These are phyloP conservation scores for Abrostola tripartita DNA, from an alignment of 2,888 invertebrate genomes.

Conservation along the genomic window DNA sequence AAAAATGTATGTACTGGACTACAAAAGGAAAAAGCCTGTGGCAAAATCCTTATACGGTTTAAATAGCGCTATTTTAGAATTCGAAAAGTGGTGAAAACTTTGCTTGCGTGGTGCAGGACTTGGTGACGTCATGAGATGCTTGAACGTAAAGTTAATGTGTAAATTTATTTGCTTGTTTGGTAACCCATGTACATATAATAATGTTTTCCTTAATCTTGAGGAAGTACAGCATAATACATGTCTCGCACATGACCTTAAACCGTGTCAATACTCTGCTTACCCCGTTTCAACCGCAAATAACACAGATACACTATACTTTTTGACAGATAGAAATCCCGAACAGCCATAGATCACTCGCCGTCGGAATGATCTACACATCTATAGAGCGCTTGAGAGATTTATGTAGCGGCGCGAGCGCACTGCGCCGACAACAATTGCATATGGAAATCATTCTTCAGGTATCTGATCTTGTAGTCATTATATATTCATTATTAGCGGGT, in stretches of 20 bases:
- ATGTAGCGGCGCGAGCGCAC: slow-evolving; percentile 43
- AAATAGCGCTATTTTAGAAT: too few relatives aligned
- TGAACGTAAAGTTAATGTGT: too few relatives aligned
- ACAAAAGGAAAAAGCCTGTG: too few relatives aligned
- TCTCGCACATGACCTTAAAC: slow-evolving; percentile 23
- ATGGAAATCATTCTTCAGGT: slow-evolving; percentile 43
- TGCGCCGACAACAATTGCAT: slow-evolving; percentile 50
- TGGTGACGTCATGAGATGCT: too few relatives aligned
- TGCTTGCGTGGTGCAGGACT: too few relatives aligned
- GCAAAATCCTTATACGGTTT: too few relatives aligned
- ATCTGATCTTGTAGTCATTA: slow-evolving; percentile 40
- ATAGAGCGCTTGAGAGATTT: slow-evolving; percentile 57
- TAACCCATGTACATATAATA: too few relatives aligned
- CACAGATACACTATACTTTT: slow-evolving; percentile 39
- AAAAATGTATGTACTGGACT: too few relatives aligned
- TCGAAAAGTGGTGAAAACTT: too few relatives aligned
- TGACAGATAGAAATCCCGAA: slow-evolving; percentile 64
- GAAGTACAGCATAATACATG: background rate
- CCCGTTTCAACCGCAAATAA: slow-evolving; percentile 39
- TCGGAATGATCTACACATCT: slow-evolving; percentile 65
- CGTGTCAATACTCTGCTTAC: slow-evolving; percentile 31
- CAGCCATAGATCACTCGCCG: slow-evolving; percentile 61
- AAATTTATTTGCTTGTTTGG: too few relatives aligned
- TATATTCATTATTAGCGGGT: slow-evolving; percentile 43
- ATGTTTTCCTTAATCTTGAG: too few relatives aligned